A percentile compares a stretch with the other conserved stretches of the same genome.
phyloP scores from a whole-genome alignment of 2,797 vertebrate species.

The Melopsittacus undulatus region DNA sequence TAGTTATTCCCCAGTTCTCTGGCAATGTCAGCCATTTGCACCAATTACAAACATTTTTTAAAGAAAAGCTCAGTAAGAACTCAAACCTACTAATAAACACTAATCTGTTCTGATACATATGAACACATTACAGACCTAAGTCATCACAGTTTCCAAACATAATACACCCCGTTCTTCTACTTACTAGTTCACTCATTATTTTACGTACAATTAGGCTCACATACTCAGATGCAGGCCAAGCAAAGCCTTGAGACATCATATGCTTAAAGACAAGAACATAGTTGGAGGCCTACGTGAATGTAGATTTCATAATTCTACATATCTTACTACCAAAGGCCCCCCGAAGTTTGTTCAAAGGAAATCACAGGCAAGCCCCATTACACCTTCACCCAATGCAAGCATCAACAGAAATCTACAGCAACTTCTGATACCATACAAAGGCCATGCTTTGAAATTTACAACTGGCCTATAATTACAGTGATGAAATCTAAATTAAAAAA shows the following conservation, averaged over 20 bases:
- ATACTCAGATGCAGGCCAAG: not conserved
- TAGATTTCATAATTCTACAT: not conserved
- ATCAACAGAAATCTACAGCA: not conserved
- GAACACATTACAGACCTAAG: not conserved
- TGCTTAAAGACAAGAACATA: not conserved
- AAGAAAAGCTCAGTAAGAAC: not conserved
- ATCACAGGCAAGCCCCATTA: not conserved
- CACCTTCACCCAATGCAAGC: not conserved
- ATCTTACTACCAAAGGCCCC: not conserved
- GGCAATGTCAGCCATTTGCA: not conserved
- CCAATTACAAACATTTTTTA: not conserved
- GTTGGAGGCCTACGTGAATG: not conserved
- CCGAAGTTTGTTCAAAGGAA: not conserved
- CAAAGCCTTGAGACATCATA: not conserved
- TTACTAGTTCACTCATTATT: not conserved
- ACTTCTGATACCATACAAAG: not conserved
- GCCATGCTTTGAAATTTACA: not conserved
- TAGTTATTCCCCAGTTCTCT: not conserved
- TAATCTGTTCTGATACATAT: not conserved
- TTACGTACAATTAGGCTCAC: not conserved
- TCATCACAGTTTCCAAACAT: not conserved
- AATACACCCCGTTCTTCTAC: not conserved
- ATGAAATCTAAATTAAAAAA: not conserved
- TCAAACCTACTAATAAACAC: not conserved
- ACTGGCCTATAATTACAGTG: not conserved